A percentile compares a stretch with the other conserved stretches of the same genome.
These are phyloP conservation scores for Trinorchestia longiramus DNA, from an alignment of 1,140 invertebrate species.

Conservation along the genomic window DNA sequence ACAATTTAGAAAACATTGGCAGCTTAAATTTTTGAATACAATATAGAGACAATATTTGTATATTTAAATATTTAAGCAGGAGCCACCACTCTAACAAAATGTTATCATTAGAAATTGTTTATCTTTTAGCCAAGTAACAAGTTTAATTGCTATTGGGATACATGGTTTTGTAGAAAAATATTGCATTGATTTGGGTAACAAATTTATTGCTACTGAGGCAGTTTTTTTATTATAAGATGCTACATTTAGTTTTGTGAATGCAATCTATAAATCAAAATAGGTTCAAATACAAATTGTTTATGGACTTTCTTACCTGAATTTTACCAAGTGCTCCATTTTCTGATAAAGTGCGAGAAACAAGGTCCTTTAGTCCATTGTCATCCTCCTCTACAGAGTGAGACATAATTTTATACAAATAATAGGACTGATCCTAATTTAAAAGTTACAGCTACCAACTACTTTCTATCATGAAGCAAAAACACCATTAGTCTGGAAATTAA, in stretches of 20 bases:
- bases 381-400: constrained; percentile 64
- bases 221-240: neutral
- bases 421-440: neutral
- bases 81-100: too few relatives aligned
- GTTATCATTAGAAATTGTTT: too few relatives aligned
- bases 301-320: constrained; percentile 58
- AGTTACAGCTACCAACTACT: neutral
- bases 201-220: too few relatives aligned
- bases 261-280: neutral
- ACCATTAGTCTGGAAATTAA: neutral
- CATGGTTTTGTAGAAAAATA: too few relatives aligned
- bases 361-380: constrained; percentile 60
- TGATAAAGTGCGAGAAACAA: constrained; percentile 59
- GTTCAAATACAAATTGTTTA: neutral
- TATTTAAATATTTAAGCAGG: too few relatives aligned
- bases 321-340: constrained; percentile 62
- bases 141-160: too few relatives aligned
- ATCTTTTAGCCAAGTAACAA: too few relatives aligned
- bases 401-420: neutral
- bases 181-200: too few relatives aligned
- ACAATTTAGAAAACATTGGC: too few relatives aligned
- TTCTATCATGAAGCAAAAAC: neutral
- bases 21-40: too few relatives aligned
- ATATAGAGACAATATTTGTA: too few relatives aligned
- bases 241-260: neutral